Base-by-base conservation (phyloP, 2,888 invertebrate species). In the Erebia epiphron region DNA sequence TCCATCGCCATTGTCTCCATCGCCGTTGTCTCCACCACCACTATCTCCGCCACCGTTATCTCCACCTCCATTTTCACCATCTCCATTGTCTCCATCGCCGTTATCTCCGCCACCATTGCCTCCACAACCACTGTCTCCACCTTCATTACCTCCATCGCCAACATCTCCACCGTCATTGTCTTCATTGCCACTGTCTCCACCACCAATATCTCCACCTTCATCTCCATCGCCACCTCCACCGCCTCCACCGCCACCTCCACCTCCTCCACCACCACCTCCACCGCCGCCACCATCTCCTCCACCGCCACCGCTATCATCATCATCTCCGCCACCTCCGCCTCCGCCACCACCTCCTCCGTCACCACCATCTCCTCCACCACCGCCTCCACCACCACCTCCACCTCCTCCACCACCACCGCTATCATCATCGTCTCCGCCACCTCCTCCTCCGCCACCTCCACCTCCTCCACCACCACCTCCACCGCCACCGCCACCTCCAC, bases 121-220 rank as follows among this genome's bases (percentile, higher is more conserved):
- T 11, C 14, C 62, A 21, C 1, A 49, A 1, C 21, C 62, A 14
- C 26, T 49, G 1, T 9, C 50, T 7, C 21, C 50, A 10, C 26
- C 63, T 2, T 13, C 63, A 7, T 43, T 43, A 2, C 46, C 57
- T 8, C 14, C 57, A 1, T 21, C 66, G 16, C 43, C 65, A 3
- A 18, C 43, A 1, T 56, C 66, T 9, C 56, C 66, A 5, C 60
- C 73, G 9, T 68, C 68, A 11, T 26, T 62, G 11, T 5, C 69
- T 0, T 41, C 69, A 9, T 64, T 75, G 16, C 74, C 74, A 16
- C 67, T 21, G 21, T 21, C 75, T 2, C 43, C 56, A 1, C 56
- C 56, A 0, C 14, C 66, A 8, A 21, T 56, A 1, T 21, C 56
- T n/a, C 35, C 57, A 8, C 56, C 56, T 2, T 21, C 56, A 11